Percentiles rank a stretch among this genome's conserved stretches.
These are phyloP conservation scores for Antheraea assamensis DNA, from an alignment of 2,888 invertebrate genomes.

Conservation along the genomic window DNA sequence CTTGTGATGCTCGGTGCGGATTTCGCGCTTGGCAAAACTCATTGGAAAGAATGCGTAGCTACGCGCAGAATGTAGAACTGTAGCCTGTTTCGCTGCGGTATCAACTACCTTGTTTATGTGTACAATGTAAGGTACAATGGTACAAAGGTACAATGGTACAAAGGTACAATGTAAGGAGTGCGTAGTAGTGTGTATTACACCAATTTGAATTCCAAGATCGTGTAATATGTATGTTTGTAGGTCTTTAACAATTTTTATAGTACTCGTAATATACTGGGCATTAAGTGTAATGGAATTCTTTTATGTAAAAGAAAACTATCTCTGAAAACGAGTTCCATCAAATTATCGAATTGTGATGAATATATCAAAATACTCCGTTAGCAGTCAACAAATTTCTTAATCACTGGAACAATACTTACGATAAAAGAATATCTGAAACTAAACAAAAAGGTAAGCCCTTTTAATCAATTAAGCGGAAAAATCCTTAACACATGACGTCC, in stretches of 20 bases:
- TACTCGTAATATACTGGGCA: background rate
- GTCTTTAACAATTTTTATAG: background rate
- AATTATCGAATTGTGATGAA: background rate
- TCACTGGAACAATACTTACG: background rate
- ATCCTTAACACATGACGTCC: constrained; percentile 65
- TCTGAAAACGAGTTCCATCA: background rate
- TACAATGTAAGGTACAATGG: too few species aligned
- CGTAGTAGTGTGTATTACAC: too few species aligned
- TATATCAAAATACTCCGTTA: background rate
- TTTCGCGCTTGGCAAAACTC: too few species aligned
- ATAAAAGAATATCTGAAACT: constrained; percentile 25
- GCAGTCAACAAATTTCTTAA: background rate
- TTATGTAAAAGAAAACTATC: background rate
- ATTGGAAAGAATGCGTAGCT: too few species aligned
- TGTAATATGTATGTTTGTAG: too few species aligned
- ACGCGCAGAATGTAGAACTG: too few species aligned
- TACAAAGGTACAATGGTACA: too few species aligned
- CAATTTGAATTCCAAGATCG: too few species aligned
- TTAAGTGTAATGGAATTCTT: background rate
- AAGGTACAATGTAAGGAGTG: too few species aligned
- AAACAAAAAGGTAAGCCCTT: constrained; percentile 47
- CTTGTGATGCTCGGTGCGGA: too few species aligned
- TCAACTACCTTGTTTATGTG: too few species aligned
- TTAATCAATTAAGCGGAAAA: constrained; percentile 65
- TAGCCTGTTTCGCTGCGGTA: too few species aligned